phyloP scores from a whole-genome alignment of 2,888 invertebrate species.

The Dendrolimus pini region DNA sequence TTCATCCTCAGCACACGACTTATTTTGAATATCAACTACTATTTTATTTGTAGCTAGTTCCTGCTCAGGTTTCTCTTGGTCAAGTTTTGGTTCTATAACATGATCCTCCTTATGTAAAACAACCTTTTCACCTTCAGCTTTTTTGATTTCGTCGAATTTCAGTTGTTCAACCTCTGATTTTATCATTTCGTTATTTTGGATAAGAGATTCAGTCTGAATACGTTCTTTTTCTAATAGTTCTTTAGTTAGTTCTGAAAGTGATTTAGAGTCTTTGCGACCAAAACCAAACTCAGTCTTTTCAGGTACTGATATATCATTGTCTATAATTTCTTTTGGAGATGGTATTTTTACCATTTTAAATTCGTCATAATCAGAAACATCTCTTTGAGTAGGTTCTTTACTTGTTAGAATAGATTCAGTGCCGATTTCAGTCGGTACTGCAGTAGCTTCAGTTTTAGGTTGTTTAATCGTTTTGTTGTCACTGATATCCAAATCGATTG shows the following conservation, averaged over 20 bases:
- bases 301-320: background rate
- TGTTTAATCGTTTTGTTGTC: slow-evolving; percentile 5
- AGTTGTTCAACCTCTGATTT: background rate
- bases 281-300: too few relatives aligned
- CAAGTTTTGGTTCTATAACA: too few relatives aligned
- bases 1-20: background rate
- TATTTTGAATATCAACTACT: background rate
- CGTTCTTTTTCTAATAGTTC: slow-evolving; percentile 28
- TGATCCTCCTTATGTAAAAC: too few relatives aligned
- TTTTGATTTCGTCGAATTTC: background rate
- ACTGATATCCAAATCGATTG: slow-evolving; percentile 36
- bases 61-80: background rate
- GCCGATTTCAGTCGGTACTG: background rate
- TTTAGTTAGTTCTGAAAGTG: slow-evolving; percentile 21
- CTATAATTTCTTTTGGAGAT: background rate
- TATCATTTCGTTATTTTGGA: background rate
- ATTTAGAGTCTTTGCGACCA: slow-evolving; percentile 7
- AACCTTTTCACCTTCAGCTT: too few relatives aligned
- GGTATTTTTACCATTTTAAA: slow-evolving; percentile 5
- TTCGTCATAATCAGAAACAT: slow-evolving; percentile 9
- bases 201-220: slow-evolving; percentile 10
- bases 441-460: background rate
- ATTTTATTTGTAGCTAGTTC: background rate
- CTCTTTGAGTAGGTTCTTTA: background rate
- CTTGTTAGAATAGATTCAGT: background rate